phyloP scores from a whole-genome alignment of 2,797 vertebrate genomes.

The Scarus forsteni region DNA sequence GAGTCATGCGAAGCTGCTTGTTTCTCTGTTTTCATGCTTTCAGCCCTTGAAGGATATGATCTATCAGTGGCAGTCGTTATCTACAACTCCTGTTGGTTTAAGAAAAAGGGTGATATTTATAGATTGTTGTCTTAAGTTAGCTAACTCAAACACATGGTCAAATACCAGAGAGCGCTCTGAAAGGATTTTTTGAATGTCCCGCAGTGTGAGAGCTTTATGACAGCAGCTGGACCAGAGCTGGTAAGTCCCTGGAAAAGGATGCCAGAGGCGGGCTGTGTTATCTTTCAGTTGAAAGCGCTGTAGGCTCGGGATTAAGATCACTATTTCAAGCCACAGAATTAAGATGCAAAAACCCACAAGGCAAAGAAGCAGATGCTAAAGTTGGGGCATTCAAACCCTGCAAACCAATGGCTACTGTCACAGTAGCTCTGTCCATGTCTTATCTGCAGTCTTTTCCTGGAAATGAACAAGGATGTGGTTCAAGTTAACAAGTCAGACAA shows the following conservation, averaged over 20 bases:
- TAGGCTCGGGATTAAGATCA: conserved; percentile 58
- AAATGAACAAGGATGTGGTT: background rate
- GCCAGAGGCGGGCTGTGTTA: conserved; percentile 49
- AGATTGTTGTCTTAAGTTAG: conserved; percentile 23
- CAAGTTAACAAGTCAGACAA: background rate
- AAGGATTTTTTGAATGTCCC: conserved; percentile 45
- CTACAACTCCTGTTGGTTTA: conserved; percentile 1
- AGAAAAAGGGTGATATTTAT: conserved; percentile 30
- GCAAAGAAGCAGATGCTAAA: background rate
- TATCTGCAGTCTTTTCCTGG: background rate
- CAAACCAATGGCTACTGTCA: background rate
- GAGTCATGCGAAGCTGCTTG: too few relatives aligned
- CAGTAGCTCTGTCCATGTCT: background rate
- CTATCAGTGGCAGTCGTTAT: background rate
- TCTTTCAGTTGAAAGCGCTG: conserved; percentile 43
- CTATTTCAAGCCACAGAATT: conserved; percentile 63
- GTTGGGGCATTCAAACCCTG: background rate
- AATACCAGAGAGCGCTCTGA: conserved; percentile 19
- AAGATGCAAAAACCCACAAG: conserved; percentile 38
- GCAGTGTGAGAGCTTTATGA: conserved; percentile 42
- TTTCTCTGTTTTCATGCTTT: conserved; percentile 13
- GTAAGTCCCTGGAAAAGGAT: conserved; percentile 37
- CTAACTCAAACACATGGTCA: conserved; percentile 20
- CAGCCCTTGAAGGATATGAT: conserved; percentile 13
- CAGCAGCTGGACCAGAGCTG: conserved; percentile 57